phyloP scores from a whole-genome alignment of 2,797 vertebrate species.

The Carduelis carduelis region DNA sequence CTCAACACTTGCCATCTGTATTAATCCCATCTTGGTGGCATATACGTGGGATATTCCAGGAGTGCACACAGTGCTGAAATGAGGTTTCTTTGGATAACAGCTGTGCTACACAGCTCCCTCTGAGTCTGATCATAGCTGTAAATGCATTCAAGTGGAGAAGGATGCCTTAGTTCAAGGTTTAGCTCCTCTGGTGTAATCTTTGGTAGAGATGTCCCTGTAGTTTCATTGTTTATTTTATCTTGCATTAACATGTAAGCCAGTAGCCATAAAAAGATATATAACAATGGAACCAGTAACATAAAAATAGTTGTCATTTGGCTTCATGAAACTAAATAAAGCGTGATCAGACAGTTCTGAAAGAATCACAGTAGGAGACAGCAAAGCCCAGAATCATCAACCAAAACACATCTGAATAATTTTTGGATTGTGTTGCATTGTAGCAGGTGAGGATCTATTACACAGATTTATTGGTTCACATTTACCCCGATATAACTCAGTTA shows the following conservation, averaged over 20 bases:
- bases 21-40: background rate
- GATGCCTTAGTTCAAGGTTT: background rate
- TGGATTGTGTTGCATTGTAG: background rate
- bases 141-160: background rate
- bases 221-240: background rate
- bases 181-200: background rate
- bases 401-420: background rate
- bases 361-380: background rate
- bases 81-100: background rate
- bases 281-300: background rate
- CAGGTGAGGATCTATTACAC: background rate
- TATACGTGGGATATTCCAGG: background rate
- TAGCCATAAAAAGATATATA: background rate
- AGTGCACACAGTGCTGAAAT: background rate
- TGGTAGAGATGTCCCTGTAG: background rate
- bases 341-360: background rate
- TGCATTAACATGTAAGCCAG: background rate
- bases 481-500: slow-evolving; percentile 2
- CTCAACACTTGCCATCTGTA: background rate
- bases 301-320: background rate
- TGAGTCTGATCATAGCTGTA: background rate
- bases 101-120: background rate
- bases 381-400: background rate
- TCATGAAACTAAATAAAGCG: background rate
- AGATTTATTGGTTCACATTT: slow-evolving; percentile 26